A percentile compares a stretch with the other conserved stretches of the same genome.
These are phyloP conservation scores for Acanthiza pusilla DNA, from an alignment of 2,797 vertebrate genomes.

Conservation along the genomic window DNA sequence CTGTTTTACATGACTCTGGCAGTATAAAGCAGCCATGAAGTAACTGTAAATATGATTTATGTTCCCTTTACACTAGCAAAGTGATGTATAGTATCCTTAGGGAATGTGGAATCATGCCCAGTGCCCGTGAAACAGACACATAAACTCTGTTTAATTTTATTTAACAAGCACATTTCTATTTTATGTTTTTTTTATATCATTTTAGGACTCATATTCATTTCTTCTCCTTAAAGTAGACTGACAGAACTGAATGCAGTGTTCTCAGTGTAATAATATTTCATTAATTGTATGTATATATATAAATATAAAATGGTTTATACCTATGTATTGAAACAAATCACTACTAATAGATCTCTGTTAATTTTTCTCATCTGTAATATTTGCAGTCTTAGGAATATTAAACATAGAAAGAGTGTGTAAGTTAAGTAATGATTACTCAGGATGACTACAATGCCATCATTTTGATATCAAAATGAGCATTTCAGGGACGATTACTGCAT, in stretches of 20 bases:
- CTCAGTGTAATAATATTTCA: conserved; percentile 38
- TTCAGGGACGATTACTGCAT: neutral
- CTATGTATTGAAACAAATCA: neutral
- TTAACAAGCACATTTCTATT: conserved; percentile 65
- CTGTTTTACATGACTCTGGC: conserved; percentile 24
- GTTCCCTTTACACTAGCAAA: conserved; percentile 49
- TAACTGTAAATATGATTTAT: conserved; percentile 64
- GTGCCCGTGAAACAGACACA: conserved; percentile 14
- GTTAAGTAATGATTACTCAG: neutral
- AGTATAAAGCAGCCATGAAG: conserved; percentile 39
- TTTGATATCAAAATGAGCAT: neutral
- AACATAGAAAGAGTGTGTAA: neutral
- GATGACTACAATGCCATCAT: neutral
- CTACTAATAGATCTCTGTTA: neutral
- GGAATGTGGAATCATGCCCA: conserved; percentile 27
- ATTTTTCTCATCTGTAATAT: neutral
- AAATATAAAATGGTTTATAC: neutral
- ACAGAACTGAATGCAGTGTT: conserved; percentile 51
- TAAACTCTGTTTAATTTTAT: conserved; percentile 58
- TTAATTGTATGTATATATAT: neutral
- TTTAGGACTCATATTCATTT: conserved; percentile 66
- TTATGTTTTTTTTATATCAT: conserved; percentile 45
- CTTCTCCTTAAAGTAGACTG: conserved; percentile 55
- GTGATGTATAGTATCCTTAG: conserved; percentile 40
- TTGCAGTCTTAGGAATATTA: neutral